Percentiles rank a stretch among this genome's conserved stretches.
Evolutionary conservation across 2,888 invertebrate genomes (phyloP).

Genomic region (Hypercompe scribonia): DNA sequence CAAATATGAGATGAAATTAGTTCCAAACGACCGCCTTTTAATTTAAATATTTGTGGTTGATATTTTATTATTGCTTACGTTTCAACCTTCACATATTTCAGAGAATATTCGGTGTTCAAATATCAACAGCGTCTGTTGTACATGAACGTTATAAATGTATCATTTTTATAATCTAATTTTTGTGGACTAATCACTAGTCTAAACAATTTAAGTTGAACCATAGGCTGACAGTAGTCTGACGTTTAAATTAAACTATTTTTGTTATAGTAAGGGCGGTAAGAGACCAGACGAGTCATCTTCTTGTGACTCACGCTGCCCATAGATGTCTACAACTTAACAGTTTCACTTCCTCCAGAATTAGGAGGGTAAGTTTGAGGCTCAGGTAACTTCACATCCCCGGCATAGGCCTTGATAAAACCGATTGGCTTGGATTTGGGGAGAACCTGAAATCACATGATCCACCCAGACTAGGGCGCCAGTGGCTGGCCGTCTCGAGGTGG

Average conservation of each 20-base stretch:
- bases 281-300: not conserved
- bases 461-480: too few species aligned
- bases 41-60: slow-evolving; percentile 9
- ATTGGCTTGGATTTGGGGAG: too few species aligned
- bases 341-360: too few species aligned
- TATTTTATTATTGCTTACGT: slow-evolving; percentile 12
- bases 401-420: too few species aligned
- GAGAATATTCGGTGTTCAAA: not conserved
- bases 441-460: too few species aligned
- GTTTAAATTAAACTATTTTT: not conserved
- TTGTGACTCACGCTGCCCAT: too few species aligned
- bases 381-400: too few species aligned
- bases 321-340: too few species aligned
- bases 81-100: slow-evolving; percentile 5
- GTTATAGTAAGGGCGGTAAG: not conserved
- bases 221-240: not conserved
- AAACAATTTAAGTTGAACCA: not conserved
- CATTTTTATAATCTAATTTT: not conserved
- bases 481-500: too few species aligned
- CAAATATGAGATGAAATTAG: slow-evolving; percentile 5
- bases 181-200: not conserved
- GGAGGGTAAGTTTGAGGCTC: too few species aligned
- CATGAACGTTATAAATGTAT: not conserved
- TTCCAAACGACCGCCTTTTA: slow-evolving; percentile 9
- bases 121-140: not conserved